phyloP scores from a whole-genome alignment of 2,888 invertebrate species.

The Xylota sylvarum region DNA sequence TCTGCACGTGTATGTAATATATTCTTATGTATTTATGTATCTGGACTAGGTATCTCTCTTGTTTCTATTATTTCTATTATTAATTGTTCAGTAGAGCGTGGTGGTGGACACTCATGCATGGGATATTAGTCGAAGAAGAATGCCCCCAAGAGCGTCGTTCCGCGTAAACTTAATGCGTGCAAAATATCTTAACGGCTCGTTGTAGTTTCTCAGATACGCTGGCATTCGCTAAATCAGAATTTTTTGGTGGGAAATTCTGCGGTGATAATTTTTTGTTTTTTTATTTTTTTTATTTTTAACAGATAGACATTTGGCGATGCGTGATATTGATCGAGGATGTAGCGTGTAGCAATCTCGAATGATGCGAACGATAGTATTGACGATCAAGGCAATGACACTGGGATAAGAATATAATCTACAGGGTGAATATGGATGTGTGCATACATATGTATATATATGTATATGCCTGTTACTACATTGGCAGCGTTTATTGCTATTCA shows the following conservation, averaged over 20 bases:
- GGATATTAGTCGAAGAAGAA: slow-evolving; percentile 45
- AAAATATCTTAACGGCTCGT: slow-evolving; percentile 7
- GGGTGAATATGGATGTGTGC: not conserved
- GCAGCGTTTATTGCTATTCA: not conserved
- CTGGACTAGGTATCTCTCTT: slow-evolving; percentile 2
- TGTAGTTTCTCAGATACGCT: slow-evolving; percentile 11
- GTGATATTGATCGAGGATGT: slow-evolving; percentile 4
- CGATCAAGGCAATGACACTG: slow-evolving; percentile 31
- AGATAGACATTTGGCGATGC: slow-evolving; percentile 11
- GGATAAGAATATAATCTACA: not conserved
- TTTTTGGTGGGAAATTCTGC: slow-evolving; percentile 21
- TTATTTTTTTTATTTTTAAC: not conserved
- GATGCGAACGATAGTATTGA: slow-evolving; percentile 3
- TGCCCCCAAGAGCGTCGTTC: slow-evolving; percentile 17
- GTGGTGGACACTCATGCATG: slow-evolving; percentile 52
- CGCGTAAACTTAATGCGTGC: slow-evolving; percentile 20
- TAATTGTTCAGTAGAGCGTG: slow-evolving; percentile 59
- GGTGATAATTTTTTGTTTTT: not conserved
- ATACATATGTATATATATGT: not conserved
- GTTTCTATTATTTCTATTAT: slow-evolving; percentile 65
- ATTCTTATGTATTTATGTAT: not conserved
- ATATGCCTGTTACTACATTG: too few species aligned
- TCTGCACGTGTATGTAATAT: too few species aligned
- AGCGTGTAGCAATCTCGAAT: not conserved
- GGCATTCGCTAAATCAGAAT: not conserved